phyloP scores from a whole-genome alignment of 2,113 vertebrate species.

The Pristiophorus japonicus region DNA sequence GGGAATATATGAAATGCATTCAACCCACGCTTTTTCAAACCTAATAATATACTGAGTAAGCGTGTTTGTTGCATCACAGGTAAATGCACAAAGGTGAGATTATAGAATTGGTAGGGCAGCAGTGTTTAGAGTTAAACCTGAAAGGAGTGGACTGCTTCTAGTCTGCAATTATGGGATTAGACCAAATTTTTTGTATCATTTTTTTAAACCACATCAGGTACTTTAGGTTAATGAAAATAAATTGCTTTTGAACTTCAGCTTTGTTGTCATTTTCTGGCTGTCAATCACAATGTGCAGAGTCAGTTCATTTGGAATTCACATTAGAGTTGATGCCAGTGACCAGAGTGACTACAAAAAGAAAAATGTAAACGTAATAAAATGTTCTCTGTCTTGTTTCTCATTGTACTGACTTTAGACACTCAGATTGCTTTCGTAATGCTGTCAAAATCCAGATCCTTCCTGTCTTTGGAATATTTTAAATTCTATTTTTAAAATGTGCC shows the following conservation, averaged over 20 bases:
- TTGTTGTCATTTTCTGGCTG: not conserved
- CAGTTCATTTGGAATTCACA: not conserved
- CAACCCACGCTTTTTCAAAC: not conserved
- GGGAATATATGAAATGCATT: not conserved
- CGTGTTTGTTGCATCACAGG: not conserved
- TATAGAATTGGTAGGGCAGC: not conserved
- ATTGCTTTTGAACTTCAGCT: not conserved
- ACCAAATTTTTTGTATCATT: not conserved
- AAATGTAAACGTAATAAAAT: not conserved
- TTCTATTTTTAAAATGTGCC: not conserved
- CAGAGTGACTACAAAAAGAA: not conserved
- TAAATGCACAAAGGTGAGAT: not conserved
- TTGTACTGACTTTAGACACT: not conserved
- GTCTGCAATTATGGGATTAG: slow-evolving; percentile 28
- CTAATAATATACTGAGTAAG: slow-evolving; percentile 14
- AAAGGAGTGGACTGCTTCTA: not conserved
- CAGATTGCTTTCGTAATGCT: not conserved
- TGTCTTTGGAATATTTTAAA: not conserved
- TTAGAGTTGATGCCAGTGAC: not conserved
- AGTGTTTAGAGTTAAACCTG: not conserved
- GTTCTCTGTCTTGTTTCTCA: not conserved
- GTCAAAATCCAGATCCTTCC: not conserved
- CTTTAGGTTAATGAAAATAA: not conserved
- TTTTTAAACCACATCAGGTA: not conserved
- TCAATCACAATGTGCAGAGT: not conserved